Percentiles rank a stretch among this genome's conserved stretches.
These are phyloP conservation scores for Clamator glandarius DNA, from an alignment of 2,797 vertebrate species.

Conservation along the genomic window DNA sequence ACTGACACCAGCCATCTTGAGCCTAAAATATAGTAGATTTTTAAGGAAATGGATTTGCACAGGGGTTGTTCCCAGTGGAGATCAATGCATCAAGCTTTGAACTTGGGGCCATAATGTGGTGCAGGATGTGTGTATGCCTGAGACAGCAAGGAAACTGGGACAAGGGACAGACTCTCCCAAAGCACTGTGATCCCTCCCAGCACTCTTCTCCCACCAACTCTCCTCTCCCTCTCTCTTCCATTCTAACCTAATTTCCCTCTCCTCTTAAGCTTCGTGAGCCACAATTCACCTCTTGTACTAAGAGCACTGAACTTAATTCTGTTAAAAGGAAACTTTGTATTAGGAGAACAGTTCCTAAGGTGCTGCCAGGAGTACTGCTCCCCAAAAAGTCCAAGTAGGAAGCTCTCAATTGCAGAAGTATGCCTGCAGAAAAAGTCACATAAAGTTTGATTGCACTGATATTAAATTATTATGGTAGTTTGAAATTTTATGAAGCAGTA, in stretches of 20 bases:
- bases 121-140: not conserved
- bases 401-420: not conserved
- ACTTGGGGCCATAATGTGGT: not conserved
- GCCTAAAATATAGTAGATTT: not conserved
- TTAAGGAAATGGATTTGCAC: not conserved
- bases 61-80: not conserved
- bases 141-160: not conserved
- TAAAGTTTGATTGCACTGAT: slow-evolving; percentile 24
- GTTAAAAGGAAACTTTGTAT: slow-evolving; percentile 82
- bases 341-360: slow-evolving; percentile 74
- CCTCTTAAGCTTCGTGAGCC: slow-evolving; percentile 76
- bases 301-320: slow-evolving; percentile 79
- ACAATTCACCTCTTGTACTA: slow-evolving; percentile 71
- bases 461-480: slow-evolving; percentile 12
- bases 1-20: not conserved
- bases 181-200: not conserved
- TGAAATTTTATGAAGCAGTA: slow-evolving; percentile 26
- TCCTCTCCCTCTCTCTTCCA: not conserved
- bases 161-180: not conserved
- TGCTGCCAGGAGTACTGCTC: slow-evolving; percentile 82
- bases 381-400: slow-evolving; percentile 27
- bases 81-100: not conserved
- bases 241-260: not conserved
- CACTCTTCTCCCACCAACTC: not conserved
- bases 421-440: not conserved